phyloP scores from a whole-genome alignment of 2,797 vertebrate genomes.

The Knipowitschia caucasica region DNA sequence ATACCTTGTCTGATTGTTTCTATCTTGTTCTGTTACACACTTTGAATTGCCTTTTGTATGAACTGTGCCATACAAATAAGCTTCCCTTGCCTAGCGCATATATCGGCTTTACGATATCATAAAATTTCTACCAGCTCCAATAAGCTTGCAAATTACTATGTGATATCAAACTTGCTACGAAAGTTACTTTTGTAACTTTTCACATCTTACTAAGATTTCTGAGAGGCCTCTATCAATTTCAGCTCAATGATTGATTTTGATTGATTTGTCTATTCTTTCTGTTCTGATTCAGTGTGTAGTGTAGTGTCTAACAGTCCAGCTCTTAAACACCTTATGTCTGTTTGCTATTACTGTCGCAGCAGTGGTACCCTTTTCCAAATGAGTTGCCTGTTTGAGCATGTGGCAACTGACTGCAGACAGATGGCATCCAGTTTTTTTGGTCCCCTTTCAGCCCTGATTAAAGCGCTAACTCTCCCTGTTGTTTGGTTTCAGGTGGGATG shows the following conservation, averaged over 20 bases:
- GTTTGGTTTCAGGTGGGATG: slow-evolving; percentile 87
- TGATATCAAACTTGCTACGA: neutral
- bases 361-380: slow-evolving; percentile 38
- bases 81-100: too few relatives aligned
- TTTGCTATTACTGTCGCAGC: slow-evolving; percentile 25
- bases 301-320: neutral
- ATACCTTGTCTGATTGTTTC: too few relatives aligned
- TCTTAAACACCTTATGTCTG: slow-evolving; percentile 23
- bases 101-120: too few relatives aligned
- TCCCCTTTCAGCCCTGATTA: neutral
- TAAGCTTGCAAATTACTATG: neutral
- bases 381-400: slow-evolving; percentile 52
- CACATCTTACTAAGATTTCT: neutral
- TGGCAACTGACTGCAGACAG: slow-evolving; percentile 35
- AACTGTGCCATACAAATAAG: too few relatives aligned
- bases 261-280: neutral
- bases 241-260: neutral
- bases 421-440: slow-evolving; percentile 42
- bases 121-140: too few relatives aligned
- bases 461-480: slow-evolving; percentile 1
- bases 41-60: too few relatives aligned
- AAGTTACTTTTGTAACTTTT: neutral
- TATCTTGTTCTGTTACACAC: too few relatives aligned
- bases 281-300: neutral
- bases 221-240: too few relatives aligned